These are phyloP conservation scores for Sinohyriopsis cumingii DNA, from an alignment of 2,888 invertebrate genomes.

Conservation along the genomic window DNA sequence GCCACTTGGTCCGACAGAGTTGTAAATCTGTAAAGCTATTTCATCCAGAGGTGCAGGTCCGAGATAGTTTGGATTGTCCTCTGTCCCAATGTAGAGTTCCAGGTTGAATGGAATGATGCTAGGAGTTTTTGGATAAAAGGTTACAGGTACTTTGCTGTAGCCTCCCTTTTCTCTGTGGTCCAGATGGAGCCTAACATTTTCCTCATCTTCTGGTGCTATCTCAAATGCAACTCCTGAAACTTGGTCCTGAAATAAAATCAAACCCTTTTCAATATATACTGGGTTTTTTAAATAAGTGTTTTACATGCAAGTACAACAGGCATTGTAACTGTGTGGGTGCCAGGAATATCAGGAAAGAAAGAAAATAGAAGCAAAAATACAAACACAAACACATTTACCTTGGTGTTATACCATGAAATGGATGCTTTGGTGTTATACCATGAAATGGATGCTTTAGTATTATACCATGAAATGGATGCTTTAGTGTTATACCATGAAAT, in stretches of 20 bases:
- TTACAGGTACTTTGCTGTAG: constrained; percentile 82
- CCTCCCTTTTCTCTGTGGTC: constrained; percentile 95
- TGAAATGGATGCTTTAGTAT: too few species aligned
- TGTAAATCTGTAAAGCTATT: constrained; percentile 86
- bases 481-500: too few species aligned
- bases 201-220: constrained; percentile 80
- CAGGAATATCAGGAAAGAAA: too few species aligned
- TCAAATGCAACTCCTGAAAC: constrained; percentile 96
- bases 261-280: background rate
- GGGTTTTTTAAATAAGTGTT: too few species aligned
- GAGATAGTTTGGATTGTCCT: constrained; percentile 85
- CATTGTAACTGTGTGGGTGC: too few species aligned
- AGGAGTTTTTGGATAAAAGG: constrained; percentile 79
- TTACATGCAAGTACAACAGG: too few species aligned
- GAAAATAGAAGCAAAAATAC: too few species aligned
- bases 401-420: too few species aligned
- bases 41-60: constrained; percentile 83
- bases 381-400: too few species aligned
- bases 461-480: too few species aligned
- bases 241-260: constrained; percentile 73
- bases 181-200: constrained; percentile 83
- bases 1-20: constrained; percentile 86
- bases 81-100: constrained; percentile 86
- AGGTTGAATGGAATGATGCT: constrained; percentile 77
- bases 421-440: too few species aligned